Evolutionary conservation across 2,113 vertebrate species (phyloP).

Genomic region (Callipepla squamata): DNA sequence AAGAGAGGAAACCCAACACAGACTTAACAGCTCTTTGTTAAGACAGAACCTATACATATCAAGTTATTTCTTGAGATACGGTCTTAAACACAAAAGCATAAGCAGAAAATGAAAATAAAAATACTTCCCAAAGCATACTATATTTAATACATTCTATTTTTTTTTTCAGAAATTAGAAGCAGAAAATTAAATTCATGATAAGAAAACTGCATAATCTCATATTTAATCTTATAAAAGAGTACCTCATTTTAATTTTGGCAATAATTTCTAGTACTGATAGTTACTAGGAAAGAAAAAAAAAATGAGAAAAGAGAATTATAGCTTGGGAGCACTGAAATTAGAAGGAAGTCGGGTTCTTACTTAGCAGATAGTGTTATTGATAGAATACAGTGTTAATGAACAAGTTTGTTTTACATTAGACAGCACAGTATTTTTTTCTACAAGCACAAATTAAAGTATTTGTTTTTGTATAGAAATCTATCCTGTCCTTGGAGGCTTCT

Average conservation of each 20-base stretch:
- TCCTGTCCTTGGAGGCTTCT: conserved; percentile 16
- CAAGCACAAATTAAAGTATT: conserved; percentile 34
- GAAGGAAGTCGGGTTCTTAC: not conserved
- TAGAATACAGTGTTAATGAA: not conserved
- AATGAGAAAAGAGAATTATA: not conserved
- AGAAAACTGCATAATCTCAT: not conserved
- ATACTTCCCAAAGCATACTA: not conserved
- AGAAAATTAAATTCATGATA: not conserved
- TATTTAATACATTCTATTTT: not conserved
- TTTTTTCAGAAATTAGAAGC: not conserved
- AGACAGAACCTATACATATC: not conserved
- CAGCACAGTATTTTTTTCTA: not conserved
- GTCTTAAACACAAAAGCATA: not conserved
- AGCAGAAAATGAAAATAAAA: not conserved
- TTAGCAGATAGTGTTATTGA: not conserved
- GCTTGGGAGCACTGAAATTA: not conserved
- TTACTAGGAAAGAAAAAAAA: not conserved
- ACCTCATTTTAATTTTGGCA: not conserved
- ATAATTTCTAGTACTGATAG: not conserved
- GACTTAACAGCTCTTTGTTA: not conserved
- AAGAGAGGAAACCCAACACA: not conserved
- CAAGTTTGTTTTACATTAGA: not conserved
- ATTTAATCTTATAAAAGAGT: not conserved
- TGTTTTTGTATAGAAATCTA: conserved; percentile 27
- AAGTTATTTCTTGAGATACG: not conserved